A percentile compares a stretch with the other conserved stretches of the same genome.
These are phyloP conservation scores for Scrobipalpa atriplicella DNA, from an alignment of 2,888 invertebrate genomes.

Conservation along the genomic window DNA sequence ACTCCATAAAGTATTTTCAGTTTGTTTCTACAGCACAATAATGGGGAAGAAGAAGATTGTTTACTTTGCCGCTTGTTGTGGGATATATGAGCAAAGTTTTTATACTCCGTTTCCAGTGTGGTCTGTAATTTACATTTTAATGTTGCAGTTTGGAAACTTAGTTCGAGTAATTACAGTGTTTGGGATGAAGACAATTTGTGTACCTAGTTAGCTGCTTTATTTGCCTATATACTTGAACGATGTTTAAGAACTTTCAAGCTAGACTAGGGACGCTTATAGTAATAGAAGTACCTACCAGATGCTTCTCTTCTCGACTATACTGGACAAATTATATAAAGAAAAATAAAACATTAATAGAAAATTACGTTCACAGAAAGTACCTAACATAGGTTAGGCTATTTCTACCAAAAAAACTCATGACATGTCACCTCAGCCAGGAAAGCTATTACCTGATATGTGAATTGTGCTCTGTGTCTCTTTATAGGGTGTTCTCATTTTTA, in stretches of 20 bases:
- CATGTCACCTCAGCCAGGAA: no score
- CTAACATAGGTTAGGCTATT: no score
- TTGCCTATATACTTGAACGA: no score
- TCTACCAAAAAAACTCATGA: no score
- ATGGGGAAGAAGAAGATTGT: not conserved
- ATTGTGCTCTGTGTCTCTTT: constrained; percentile 38
- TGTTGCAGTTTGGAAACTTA: not conserved
- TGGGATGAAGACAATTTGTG: not conserved
- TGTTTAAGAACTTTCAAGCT: no score
- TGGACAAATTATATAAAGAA: no score
- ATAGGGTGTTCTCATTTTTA: not conserved
- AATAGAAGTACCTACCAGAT: no score
- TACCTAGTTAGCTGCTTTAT: not conserved
- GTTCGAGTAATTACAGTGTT: constrained; percentile 1
- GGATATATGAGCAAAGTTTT: not conserved
- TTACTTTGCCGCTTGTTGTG: not conserved
- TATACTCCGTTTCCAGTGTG: not conserved
- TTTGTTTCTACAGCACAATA: not conserved
- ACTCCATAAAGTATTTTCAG: not conserved
- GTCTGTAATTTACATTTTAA: constrained; percentile 7
- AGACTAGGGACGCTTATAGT: no score
- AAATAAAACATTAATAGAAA: no score
- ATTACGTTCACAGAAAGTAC: no score
- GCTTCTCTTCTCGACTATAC: no score
- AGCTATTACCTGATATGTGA: constrained; percentile 42